Percentiles rank a stretch among this genome's conserved stretches.
phyloP scores from a whole-genome alignment of 2,888 invertebrate species.

The Apodemia mormo region DNA sequence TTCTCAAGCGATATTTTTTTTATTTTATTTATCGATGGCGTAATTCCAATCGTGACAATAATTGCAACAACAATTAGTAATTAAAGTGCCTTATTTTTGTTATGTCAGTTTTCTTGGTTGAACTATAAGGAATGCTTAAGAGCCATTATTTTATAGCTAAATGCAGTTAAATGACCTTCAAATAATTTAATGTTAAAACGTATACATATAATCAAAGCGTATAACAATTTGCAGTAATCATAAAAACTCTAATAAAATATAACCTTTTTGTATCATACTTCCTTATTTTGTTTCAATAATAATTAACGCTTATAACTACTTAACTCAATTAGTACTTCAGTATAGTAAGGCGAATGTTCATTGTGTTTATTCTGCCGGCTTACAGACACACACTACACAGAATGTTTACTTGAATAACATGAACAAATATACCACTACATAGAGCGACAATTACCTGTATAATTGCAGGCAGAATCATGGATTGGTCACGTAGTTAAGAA shows the following conservation, averaged over 20 bases:
- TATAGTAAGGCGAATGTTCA: neutral
- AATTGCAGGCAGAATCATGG: neutral
- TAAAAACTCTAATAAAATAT: neutral
- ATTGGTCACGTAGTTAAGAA: too few relatives aligned
- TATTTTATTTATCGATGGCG: too few relatives aligned
- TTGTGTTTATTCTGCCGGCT: slow-evolving; percentile 8
- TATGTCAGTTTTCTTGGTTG: too few relatives aligned
- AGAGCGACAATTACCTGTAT: too few relatives aligned
- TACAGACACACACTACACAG: neutral
- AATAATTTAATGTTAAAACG: neutral
- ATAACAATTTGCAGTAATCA: slow-evolving; percentile 10
- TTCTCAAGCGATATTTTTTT: too few relatives aligned
- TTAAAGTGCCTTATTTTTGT: too few relatives aligned
- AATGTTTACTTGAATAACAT: neutral
- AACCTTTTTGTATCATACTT: slow-evolving; percentile 11
- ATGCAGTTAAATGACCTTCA: neutral
- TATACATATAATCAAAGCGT: neutral
- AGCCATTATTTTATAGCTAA: neutral
- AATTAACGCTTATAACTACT: slow-evolving; percentile 16
- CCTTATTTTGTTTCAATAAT: slow-evolving; percentile 17
- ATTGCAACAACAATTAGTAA: too few relatives aligned
- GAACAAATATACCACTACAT: neutral
- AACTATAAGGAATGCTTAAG: too few relatives aligned
- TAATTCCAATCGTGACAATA: too few relatives aligned
- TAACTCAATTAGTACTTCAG: slow-evolving; percentile 11